Conservation (phyloP, 2,113 vertebrate species). For the Zootoca vivipara region DNA sequence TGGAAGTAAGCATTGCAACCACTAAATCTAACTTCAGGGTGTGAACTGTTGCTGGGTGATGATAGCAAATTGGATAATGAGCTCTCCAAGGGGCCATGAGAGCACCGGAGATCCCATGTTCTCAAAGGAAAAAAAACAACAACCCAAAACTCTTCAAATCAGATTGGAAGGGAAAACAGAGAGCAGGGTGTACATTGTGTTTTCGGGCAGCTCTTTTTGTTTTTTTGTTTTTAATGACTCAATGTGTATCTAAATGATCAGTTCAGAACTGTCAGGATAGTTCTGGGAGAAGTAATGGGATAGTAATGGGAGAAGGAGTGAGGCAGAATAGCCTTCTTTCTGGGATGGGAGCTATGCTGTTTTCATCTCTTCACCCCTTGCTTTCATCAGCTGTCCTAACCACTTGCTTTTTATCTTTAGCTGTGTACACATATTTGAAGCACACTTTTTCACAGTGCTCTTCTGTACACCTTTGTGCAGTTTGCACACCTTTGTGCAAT, state of each 20-base stretch:
- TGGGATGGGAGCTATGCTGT: not conserved
- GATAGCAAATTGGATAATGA: slow-evolving; percentile 74
- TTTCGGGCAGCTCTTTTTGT: slow-evolving; percentile 38
- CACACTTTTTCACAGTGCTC: no score
- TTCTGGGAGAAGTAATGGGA: no score
- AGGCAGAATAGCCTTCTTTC: not conserved
- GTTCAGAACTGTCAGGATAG: not conserved
- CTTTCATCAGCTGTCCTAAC: not conserved
- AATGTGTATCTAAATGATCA: not conserved
- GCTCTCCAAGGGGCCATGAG: slow-evolving; percentile 69
- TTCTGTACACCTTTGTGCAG: no score
- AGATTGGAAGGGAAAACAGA: slow-evolving; percentile 24
- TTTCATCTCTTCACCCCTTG: not conserved
- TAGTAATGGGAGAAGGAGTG: no score
- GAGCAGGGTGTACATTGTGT: slow-evolving; percentile 38
- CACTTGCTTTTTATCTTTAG: not conserved
- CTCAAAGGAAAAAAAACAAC: slow-evolving; percentile 71
- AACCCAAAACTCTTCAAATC: slow-evolving; percentile 18
- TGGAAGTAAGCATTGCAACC: slow-evolving; percentile 65
- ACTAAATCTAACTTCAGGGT: slow-evolving; percentile 74
- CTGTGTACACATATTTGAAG: no score
- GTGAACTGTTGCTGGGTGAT: slow-evolving; percentile 73
- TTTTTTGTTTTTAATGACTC: not conserved
- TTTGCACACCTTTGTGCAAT: no score
- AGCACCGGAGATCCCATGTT: slow-evolving; percentile 61